Base-by-base conservation (phyloP, 2,888 invertebrate species). In the Erannis defoliaria region DNA sequence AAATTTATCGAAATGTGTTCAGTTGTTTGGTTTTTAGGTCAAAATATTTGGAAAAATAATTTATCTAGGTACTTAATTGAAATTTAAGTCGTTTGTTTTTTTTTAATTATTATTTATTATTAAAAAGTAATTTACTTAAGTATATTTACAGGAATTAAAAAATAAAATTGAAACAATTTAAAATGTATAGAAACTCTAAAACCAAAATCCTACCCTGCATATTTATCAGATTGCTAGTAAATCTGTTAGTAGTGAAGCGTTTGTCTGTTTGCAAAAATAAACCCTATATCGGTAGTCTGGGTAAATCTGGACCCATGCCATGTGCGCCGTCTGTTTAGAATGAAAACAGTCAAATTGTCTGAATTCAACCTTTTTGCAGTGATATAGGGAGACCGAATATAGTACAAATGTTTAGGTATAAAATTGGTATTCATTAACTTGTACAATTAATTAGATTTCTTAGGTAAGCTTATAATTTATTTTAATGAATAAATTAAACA, bases 341-440 rank as follows among this genome's bases (percentile, higher is more conserved):
- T 77, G 74, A 72, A 74, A 78, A 78, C 75, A 76, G 61, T 65
- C 62, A 72, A 75, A 77, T 70, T 73, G 75, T 70, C 77, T 72
- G 73, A 76, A 79, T 76, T 76, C 73, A 74, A 78, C 76, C 74
- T 75, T 78, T 82, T 77, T 75, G 72, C 72, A 68, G 43, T 38
- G 14, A 48, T 59, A 68, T 55, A 5, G 5, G 37, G 10, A 50
- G 57, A 58, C 45, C 26, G 51, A 37, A 50, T n/a, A 8, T n/a
- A 0, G 38, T 16, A 18, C 3, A 33, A 19, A 12, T 14, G 0
- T 4, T 0, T 1, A 19, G 26, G 29, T 10, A 29, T 45, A 14
- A 26, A 23, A 5, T n/a, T 2, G 23, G 21, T 43, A 12, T n/a
- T 2, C 23, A 23, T 14, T 6, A 6, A 26, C 26, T 26, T 26